A percentile compares a stretch with the other conserved stretches of the same genome.
phyloP scores from a whole-genome alignment of 64 coral and sea anemone genomes.

The Orbicella faveolata region DNA sequence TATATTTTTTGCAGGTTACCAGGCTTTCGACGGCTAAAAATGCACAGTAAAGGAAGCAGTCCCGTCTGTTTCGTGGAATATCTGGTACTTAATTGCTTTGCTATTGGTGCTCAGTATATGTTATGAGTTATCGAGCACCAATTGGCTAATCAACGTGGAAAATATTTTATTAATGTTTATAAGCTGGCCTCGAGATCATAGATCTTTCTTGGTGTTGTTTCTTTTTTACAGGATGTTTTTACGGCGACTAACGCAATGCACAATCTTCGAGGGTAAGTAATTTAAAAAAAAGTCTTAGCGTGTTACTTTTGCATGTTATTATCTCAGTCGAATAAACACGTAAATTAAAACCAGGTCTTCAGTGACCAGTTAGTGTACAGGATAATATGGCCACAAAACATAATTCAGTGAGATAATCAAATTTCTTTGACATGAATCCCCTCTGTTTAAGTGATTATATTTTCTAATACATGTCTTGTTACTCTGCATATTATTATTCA shows the following conservation, averaged over 20 bases:
- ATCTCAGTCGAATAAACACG: too few relatives aligned
- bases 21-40: constrained; percentile 87
- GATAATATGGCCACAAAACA: background rate
- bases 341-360: too few relatives aligned
- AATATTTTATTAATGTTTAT: too few relatives aligned
- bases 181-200: too few relatives aligned
- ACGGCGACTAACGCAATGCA: constrained; percentile 63
- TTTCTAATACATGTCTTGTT: too few relatives aligned
- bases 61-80: constrained; percentile 95
- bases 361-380: too few relatives aligned
- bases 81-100: constrained; percentile 24
- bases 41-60: constrained; percentile 78
- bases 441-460: background rate
- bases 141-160: too few relatives aligned
- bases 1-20: constrained; percentile 40
- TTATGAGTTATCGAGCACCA: too few relatives aligned
- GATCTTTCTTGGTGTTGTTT: background rate
- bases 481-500: too few relatives aligned
- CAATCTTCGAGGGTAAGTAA: constrained; percentile 73
- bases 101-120: too few relatives aligned
- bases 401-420: background rate
- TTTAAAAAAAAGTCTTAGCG: background rate
- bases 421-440: background rate
- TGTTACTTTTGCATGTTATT: too few relatives aligned
- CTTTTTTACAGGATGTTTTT: constrained; percentile 42